phyloP scores from a whole-genome alignment of 2,888 invertebrate genomes.

The Agriopis marginaria region DNA sequence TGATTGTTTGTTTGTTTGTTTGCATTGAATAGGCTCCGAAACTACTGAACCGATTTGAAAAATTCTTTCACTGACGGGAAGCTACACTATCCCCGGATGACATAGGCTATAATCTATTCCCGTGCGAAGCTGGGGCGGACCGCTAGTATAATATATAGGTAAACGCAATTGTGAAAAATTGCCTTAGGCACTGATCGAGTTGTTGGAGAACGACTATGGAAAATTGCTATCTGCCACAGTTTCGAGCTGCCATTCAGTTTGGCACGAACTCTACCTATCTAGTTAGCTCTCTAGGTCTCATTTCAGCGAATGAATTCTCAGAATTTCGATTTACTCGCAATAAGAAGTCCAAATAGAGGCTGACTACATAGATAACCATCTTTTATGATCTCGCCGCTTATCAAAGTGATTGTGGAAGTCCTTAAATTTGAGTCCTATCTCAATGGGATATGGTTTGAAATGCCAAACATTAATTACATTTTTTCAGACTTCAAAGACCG shows the following conservation, averaged over 20 bases:
- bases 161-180: too few relatives aligned
- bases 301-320: conserved; percentile 7
- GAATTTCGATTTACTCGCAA: conserved; percentile 16
- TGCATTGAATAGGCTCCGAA: too few relatives aligned
- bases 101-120: too few relatives aligned
- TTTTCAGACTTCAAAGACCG: not conserved
- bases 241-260: not conserved
- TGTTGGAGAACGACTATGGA: too few relatives aligned
- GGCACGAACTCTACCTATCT: conserved; percentile 1
- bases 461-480: not conserved
- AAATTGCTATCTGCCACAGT: not conserved
- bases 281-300: conserved; percentile 16
- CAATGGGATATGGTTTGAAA: not conserved
- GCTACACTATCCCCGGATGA: too few relatives aligned
- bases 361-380: conserved; percentile 19
- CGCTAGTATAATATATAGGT: too few relatives aligned
- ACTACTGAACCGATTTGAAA: too few relatives aligned
- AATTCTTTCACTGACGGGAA: too few relatives aligned
- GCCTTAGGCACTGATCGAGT: too few relatives aligned
- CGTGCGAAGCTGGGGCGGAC: too few relatives aligned
- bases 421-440: not conserved
- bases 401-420: not conserved
- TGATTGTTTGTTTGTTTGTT: too few relatives aligned
- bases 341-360: conserved; percentile 23
- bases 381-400: conserved; percentile 12